Evolutionary conservation across 2,113 vertebrate species (phyloP).

Genomic region (Corythaixoides concolor): DNA sequence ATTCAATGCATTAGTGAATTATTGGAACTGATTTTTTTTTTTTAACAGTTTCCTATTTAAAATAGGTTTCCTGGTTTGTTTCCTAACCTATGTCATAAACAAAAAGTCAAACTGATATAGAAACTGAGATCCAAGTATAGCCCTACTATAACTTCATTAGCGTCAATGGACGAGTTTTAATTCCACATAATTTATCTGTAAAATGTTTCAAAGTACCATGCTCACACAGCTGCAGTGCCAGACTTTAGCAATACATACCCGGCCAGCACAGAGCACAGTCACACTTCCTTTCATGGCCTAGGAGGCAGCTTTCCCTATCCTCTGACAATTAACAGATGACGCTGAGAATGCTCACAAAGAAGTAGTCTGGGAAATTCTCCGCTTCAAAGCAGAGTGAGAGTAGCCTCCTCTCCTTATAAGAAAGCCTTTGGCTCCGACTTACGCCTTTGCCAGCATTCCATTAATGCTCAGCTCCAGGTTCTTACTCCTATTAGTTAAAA

Average conservation of each 20-base stretch:
- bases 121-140: background rate
- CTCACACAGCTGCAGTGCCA: background rate
- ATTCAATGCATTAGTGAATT: background rate
- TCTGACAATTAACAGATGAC: constrained; percentile 30
- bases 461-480: background rate
- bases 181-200: background rate
- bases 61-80: background rate
- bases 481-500: background rate
- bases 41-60: background rate
- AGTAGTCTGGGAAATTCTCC: background rate
- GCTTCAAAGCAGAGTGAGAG: background rate
- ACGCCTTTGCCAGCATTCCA: background rate
- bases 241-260: background rate
- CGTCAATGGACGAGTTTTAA: background rate
- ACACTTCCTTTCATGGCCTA: constrained; percentile 50
- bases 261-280: background rate
- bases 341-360: background rate
- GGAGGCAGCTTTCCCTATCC: background rate
- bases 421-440: background rate
- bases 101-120: background rate
- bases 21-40: background rate
- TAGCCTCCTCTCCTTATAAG: background rate
- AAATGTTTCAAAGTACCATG: background rate
- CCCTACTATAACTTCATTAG: background rate
- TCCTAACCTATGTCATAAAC: background rate